Percentiles rank a stretch among this genome's conserved stretches.
Evolutionary conservation across 2,888 invertebrate genomes (phyloP).

Genomic region (Lampropteryx suffumata): DNA sequence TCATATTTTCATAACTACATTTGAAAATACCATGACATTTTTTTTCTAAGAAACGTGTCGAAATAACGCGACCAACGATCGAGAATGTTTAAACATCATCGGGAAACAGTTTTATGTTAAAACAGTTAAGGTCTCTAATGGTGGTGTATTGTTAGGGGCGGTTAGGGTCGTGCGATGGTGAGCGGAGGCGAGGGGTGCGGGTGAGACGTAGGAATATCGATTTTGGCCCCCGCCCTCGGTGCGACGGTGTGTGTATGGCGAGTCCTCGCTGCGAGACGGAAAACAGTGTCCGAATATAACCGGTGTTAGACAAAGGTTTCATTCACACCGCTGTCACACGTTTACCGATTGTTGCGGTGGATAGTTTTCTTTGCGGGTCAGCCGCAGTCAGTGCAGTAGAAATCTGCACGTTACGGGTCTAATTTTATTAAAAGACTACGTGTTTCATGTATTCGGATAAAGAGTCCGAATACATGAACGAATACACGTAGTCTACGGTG

Average conservation of each 20-base stretch:
- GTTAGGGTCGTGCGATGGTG: conserved; percentile 72
- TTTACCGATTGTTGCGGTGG: conserved; percentile 45
- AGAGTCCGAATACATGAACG: too few species aligned
- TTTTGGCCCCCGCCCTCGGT: conserved; percentile 78
- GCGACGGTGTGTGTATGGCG: conserved; percentile 77
- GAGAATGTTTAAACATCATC: conserved; percentile 2
- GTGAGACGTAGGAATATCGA: conserved; percentile 79
- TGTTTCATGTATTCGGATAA: too few species aligned
- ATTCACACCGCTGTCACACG: conserved; percentile 50
- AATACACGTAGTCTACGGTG: neutral
- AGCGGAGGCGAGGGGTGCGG: conserved; percentile 62
- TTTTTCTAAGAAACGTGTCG: conserved; percentile 45
- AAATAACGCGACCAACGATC: conserved; percentile 41
- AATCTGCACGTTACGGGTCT: neutral
- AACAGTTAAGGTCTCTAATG: conserved; percentile 71
- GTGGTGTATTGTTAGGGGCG: conserved; percentile 73
- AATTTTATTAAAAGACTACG: too few species aligned
- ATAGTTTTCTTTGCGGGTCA: conserved; percentile 30
- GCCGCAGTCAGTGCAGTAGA: neutral
- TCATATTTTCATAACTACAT: neutral
- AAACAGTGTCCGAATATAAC: conserved; percentile 57
- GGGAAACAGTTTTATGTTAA: conserved; percentile 59
- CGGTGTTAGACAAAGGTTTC: conserved; percentile 59
- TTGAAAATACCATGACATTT: too few species aligned
- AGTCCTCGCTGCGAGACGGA: conserved; percentile 60